Percentiles rank a stretch among this genome's conserved stretches.
Evolutionary conservation across 2,797 vertebrate species (phyloP).

Genomic region (Micromesistius poutassou): DNA sequence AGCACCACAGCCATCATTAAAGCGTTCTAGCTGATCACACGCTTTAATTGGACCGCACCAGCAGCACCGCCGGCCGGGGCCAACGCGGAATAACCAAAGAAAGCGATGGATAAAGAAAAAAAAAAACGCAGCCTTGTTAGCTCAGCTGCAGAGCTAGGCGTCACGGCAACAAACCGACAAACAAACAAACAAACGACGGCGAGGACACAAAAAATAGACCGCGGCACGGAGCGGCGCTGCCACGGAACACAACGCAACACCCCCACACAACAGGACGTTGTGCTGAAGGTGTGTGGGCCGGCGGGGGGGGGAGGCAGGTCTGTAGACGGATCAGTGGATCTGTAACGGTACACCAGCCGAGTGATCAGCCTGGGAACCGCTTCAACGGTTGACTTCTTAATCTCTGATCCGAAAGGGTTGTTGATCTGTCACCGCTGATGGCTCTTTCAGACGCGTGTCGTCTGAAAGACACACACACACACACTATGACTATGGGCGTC

Average conservation of each 20-base stretch:
- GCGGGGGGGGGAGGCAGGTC: too few species aligned
- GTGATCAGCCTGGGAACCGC: too few species aligned
- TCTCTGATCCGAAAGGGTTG: not conserved
- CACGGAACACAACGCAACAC: not conserved
- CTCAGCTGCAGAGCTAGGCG: slow-evolving; percentile 67
- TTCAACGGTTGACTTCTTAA: too few species aligned
- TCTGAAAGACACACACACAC: too few species aligned
- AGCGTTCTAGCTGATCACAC: slow-evolving; percentile 78
- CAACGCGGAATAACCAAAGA: slow-evolving; percentile 30
- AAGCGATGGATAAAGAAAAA: too few species aligned
- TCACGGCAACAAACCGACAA: slow-evolving; percentile 61
- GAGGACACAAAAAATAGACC: slow-evolving; percentile 50
- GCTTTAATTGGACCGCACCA: slow-evolving; percentile 76
- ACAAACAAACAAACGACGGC: slow-evolving; percentile 41
- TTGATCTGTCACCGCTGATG: too few species aligned
- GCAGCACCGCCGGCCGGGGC: slow-evolving; percentile 52
- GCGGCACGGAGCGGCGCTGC: too few species aligned
- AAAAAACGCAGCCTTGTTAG: slow-evolving; percentile 71
- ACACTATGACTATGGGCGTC: too few species aligned
- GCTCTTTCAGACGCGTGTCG: too few species aligned
- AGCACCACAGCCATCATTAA: slow-evolving; percentile 75
- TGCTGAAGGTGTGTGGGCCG: too few species aligned
- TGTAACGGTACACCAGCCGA: not conserved
- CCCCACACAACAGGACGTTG: too few species aligned
- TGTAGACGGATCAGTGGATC: not conserved